phyloP scores from a whole-genome alignment of 2,888 invertebrate species.

The Cotesia congregata region DNA sequence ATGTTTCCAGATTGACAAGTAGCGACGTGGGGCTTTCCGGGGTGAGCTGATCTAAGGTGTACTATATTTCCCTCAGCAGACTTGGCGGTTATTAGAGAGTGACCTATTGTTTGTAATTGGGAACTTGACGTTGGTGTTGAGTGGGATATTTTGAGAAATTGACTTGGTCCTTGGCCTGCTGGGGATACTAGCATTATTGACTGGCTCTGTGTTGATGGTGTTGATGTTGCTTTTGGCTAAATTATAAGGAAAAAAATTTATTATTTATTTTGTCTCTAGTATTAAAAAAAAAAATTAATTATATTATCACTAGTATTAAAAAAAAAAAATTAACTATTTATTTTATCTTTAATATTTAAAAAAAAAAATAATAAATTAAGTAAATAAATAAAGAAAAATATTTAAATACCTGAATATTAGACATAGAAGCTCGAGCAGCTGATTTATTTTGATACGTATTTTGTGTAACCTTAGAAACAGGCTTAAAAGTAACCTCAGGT shows the following conservation, averaged over 20 bases:
- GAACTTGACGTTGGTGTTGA: slow-evolving; percentile 65
- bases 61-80: slow-evolving; percentile 68
- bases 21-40: slow-evolving; percentile 60
- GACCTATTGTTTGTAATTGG: slow-evolving; percentile 66
- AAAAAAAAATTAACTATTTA: too few species aligned
- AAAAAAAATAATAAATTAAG: not conserved
- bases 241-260: too few species aligned
- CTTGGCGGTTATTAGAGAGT: slow-evolving; percentile 68
- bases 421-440: slow-evolving; percentile 62
- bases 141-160: slow-evolving; percentile 69
- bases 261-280: too few species aligned
- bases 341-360: too few species aligned
- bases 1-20: slow-evolving; percentile 63
- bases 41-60: slow-evolving; percentile 63
- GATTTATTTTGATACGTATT: slow-evolving; percentile 67
- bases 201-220: slow-evolving; percentile 64
- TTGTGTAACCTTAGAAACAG: slow-evolving; percentile 61
- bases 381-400: slow-evolving; percentile 1
- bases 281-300: too few species aligned
- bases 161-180: slow-evolving; percentile 66
- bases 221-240: slow-evolving; percentile 32
- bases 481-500: slow-evolving; percentile 52
- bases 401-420: slow-evolving; percentile 60
- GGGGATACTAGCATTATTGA: slow-evolving; percentile 69
- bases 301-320: too few species aligned